Percentiles rank a stretch among this genome's conserved stretches.
These are phyloP conservation scores for Hippocampus guttulatus DNA, from an alignment of 2,113 vertebrate genomes.

Conservation along the genomic window DNA sequence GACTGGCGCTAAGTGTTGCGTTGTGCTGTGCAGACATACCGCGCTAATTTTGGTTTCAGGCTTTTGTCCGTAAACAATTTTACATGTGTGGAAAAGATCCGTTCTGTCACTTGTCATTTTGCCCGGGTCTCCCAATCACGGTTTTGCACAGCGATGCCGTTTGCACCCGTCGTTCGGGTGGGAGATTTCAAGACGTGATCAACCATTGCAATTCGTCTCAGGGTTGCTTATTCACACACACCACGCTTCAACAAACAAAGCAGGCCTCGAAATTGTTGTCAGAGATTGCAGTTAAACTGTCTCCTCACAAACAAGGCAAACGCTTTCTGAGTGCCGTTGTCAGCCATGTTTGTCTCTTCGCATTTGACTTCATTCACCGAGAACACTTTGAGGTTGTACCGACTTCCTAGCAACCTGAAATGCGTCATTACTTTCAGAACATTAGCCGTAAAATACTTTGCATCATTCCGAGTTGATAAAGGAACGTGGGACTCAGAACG, in stretches of 20 bases:
- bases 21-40: too few relatives aligned
- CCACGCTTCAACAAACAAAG: neutral
- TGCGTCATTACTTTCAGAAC: constrained; percentile 3
- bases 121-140: neutral
- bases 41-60: too few relatives aligned
- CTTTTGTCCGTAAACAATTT: too few relatives aligned
- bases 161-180: neutral
- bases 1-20: too few relatives aligned
- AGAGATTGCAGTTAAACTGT: neutral
- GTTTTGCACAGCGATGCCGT: neutral
- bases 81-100: too few relatives aligned
- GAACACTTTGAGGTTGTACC: neutral
- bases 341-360: neutral
- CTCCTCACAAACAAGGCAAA: neutral
- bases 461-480: constrained; percentile 44
- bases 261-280: neutral
- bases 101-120: neutral
- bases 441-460: constrained; percentile 25
- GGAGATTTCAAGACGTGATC: neutral
- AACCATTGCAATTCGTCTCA: neutral
- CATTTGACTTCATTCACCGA: neutral
- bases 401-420: neutral
- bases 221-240: too few relatives aligned
- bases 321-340: neutral
- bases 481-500: constrained; percentile 44